These are phyloP conservation scores for Erythrolamprus reginae DNA, from an alignment of 2,113 vertebrate genomes.

Conservation along the genomic window DNA sequence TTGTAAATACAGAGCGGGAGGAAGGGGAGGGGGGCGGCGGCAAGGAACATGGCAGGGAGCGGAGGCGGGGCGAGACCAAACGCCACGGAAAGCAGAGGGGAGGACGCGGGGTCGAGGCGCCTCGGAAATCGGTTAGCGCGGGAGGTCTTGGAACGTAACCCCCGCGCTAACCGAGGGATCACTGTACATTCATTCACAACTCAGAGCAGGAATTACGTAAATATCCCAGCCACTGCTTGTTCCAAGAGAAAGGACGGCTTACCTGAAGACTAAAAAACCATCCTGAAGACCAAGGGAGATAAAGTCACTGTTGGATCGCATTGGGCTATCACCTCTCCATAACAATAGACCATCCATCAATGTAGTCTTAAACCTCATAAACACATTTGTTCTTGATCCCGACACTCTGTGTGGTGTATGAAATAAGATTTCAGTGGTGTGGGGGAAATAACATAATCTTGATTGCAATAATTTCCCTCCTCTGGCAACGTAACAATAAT, in stretches of 20 bases:
- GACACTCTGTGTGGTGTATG: slow-evolving; percentile 74
- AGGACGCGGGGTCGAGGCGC: too few species aligned
- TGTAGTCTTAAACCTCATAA: slow-evolving; percentile 93
- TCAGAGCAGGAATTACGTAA: too few species aligned
- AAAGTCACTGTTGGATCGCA: slow-evolving; percentile 88
- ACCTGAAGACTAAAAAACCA: slow-evolving; percentile 89
- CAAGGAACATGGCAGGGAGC: too few species aligned
- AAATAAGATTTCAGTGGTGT: background rate
- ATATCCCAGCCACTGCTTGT: background rate
- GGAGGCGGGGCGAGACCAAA: too few species aligned
- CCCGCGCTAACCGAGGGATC: too few species aligned
- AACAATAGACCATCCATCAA: slow-evolving; percentile 86
- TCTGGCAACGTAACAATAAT: background rate
- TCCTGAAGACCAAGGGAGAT: slow-evolving; percentile 89
- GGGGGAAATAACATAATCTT: background rate
- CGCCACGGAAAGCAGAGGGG: too few species aligned
- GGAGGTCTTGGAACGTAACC: too few species aligned
- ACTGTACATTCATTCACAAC: too few species aligned
- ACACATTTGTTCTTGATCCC: slow-evolving; percentile 84
- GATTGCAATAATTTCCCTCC: background rate
- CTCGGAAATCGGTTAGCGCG: too few species aligned
- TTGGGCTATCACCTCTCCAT: slow-evolving; percentile 88
- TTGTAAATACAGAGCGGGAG: too few species aligned
- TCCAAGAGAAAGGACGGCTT: background rate
- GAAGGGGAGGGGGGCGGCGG: too few species aligned